phyloP scores from a whole-genome alignment of 2,888 invertebrate species.

The Penaeus monodon region DNA sequence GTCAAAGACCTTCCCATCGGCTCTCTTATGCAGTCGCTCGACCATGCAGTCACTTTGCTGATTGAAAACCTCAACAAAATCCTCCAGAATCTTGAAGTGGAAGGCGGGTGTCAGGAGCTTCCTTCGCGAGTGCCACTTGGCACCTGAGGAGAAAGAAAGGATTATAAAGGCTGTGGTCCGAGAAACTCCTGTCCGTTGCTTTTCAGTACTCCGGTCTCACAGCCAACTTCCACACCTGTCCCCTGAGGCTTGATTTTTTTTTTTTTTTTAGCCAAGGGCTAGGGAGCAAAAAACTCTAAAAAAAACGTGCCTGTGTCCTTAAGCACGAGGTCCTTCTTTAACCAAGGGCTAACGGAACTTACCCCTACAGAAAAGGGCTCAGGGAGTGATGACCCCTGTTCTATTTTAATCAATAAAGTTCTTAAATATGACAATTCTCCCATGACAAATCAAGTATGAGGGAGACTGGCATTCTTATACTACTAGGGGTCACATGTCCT shows the following conservation, averaged over 20 bases:
- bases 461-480: neutral
- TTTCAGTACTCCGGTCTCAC: too few relatives aligned
- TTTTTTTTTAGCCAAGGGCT: too few relatives aligned
- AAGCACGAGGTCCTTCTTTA: too few relatives aligned
- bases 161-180: neutral
- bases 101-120: constrained; percentile 83
- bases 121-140: constrained; percentile 79
- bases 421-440: too few relatives aligned
- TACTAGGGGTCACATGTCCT: neutral
- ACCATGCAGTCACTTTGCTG: constrained; percentile 76
- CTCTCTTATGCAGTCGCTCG: constrained; percentile 71
- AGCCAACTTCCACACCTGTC: too few relatives aligned
- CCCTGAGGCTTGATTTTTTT: too few relatives aligned
- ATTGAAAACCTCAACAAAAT: constrained; percentile 80
- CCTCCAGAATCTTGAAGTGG: constrained; percentile 82
- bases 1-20: constrained; percentile 71
- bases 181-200: neutral
- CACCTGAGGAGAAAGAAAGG: constrained; percentile 68
- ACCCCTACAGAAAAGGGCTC: too few relatives aligned
- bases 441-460: neutral
- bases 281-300: too few relatives aligned
- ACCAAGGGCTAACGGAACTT: too few relatives aligned
- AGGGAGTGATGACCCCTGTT: too few relatives aligned
- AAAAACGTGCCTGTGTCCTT: too few relatives aligned
- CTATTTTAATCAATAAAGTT: too few relatives aligned